Evolutionary conservation across 2,888 invertebrate genomes (phyloP).

Genomic region (Caenorhabditis drosophilae): DNA sequence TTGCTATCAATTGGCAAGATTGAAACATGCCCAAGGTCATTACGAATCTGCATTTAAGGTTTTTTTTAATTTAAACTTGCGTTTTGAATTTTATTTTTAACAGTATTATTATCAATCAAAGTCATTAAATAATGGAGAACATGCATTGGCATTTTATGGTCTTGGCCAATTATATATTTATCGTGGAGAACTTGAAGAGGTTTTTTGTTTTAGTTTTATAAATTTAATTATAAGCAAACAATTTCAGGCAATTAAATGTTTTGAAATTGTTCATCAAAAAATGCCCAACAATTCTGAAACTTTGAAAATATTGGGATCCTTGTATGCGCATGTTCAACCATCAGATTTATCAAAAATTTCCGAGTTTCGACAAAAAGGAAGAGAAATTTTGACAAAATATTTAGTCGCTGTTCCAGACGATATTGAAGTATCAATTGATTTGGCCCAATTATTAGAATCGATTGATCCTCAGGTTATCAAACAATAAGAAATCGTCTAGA

Average conservation of each 20-base stretch:
- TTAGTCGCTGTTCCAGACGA: slow-evolving; percentile 97
- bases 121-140: slow-evolving; percentile 91
- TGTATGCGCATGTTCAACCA: slow-evolving; percentile 78
- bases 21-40: slow-evolving; percentile 91
- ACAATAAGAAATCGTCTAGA: background rate
- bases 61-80: too few relatives aligned
- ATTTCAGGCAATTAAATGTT: slow-evolving; percentile 89
- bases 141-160: slow-evolving; percentile 95
- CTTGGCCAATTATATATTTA: slow-evolving; percentile 99
- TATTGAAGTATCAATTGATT: slow-evolving; percentile 90
- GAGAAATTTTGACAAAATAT: slow-evolving; percentile 85
- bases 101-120: slow-evolving; percentile 74
- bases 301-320: slow-evolving; percentile 96
- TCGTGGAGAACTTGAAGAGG: slow-evolving; percentile 76
- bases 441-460: slow-evolving; percentile 96
- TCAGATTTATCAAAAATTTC: slow-evolving; percentile 20
- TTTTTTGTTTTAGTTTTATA: background rate
- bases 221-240: background rate
- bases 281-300: slow-evolving; percentile 98
- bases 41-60: slow-evolving; percentile 88
- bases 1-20: slow-evolving; percentile 90
- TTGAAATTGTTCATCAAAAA: slow-evolving; percentile 95
- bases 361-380: slow-evolving; percentile 67
- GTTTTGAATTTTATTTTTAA: too few relatives aligned
- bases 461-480: slow-evolving; percentile 78